phyloP scores from a whole-genome alignment of 2,113 vertebrate species.

The Toxotes jaculatrix region DNA sequence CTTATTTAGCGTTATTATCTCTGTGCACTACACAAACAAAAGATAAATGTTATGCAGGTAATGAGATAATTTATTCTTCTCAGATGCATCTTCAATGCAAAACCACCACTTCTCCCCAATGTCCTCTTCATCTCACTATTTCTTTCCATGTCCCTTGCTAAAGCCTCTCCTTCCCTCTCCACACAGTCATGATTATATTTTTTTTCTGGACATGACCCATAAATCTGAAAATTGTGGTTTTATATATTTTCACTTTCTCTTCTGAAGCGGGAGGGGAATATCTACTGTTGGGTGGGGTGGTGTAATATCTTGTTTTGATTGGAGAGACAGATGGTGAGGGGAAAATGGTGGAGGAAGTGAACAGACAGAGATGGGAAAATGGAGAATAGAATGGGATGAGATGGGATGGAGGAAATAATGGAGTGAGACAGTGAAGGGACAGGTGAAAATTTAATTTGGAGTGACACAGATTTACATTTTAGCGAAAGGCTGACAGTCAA shows the following conservation, averaged over 20 bases:
- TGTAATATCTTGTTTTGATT: constrained; percentile 67
- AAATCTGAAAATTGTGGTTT: constrained; percentile 59
- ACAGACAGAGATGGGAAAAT: neutral
- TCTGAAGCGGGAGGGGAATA: constrained; percentile 37
- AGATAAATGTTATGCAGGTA: constrained; percentile 17
- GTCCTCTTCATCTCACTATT: neutral
- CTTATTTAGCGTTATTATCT: constrained; percentile 16
- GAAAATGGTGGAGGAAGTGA: constrained; percentile 18
- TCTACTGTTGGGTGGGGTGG: constrained; percentile 21
- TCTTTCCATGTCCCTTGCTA: neutral
- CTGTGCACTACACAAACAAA: constrained; percentile 8
- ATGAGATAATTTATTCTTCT: constrained; percentile 28
- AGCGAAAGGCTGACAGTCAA: constrained; percentile 47
- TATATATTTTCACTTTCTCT: constrained; percentile 45
- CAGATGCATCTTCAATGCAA: constrained; percentile 6
- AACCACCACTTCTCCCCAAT: constrained; percentile 9
- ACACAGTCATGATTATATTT: constrained; percentile 43
- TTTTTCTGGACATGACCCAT: constrained; percentile 51
- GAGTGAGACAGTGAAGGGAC: constrained; percentile 51
- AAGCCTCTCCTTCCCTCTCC: constrained; percentile 3
- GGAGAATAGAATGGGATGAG: constrained; percentile 27
- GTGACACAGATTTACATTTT: constrained; percentile 60
- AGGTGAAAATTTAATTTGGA: constrained; percentile 62
- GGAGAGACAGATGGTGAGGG: constrained; percentile 43
- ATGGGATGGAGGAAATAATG: constrained; percentile 54